These are phyloP conservation scores for Phalera bucephala DNA, from an alignment of 2,888 invertebrate genomes.

Conservation along the genomic window DNA sequence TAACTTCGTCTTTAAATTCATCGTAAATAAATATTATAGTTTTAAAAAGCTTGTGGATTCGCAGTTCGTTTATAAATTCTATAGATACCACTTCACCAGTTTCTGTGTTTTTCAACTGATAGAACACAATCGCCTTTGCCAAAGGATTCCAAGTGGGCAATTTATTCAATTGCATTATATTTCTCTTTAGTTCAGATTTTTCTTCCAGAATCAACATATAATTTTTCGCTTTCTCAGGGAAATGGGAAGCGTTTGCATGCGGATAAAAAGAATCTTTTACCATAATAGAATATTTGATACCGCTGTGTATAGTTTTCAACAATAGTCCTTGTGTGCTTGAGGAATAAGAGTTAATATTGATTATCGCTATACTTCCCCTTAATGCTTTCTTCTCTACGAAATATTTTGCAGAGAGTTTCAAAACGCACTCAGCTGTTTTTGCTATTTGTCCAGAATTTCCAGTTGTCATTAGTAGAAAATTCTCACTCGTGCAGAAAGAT, in stretches of 20 bases:
- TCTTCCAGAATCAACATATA: constrained; percentile 79
- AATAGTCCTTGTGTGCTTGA: constrained; percentile 66
- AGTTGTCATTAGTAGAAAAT: constrained; percentile 60
- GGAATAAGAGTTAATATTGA: constrained; percentile 72
- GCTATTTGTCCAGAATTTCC: constrained; percentile 61
- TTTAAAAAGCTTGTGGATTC: constrained; percentile 61
- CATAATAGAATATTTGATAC: constrained; percentile 76
- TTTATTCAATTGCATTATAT: constrained; percentile 72
- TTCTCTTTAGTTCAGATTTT: constrained; percentile 67
- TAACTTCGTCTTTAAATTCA: constrained; percentile 49
- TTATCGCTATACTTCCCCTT: constrained; percentile 77
- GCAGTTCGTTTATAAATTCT: constrained; percentile 66
- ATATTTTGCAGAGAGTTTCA: constrained; percentile 78
- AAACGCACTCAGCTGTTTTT: constrained; percentile 75
- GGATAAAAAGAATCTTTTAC: constrained; percentile 75
- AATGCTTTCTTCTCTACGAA: constrained; percentile 76
- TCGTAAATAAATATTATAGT: constrained; percentile 69
- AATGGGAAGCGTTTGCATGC: constrained; percentile 78
- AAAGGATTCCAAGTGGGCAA: constrained; percentile 79
- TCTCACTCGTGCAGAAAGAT: constrained; percentile 48
- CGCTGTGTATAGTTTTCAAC: constrained; percentile 69
- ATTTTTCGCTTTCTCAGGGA: constrained; percentile 80
- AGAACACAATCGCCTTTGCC: constrained; percentile 73
- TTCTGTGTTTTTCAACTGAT: constrained; percentile 56
- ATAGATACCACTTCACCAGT: constrained; percentile 51